phyloP scores from a whole-genome alignment of 1,140 invertebrate genomes.

The Drosophila busckii region DNA sequence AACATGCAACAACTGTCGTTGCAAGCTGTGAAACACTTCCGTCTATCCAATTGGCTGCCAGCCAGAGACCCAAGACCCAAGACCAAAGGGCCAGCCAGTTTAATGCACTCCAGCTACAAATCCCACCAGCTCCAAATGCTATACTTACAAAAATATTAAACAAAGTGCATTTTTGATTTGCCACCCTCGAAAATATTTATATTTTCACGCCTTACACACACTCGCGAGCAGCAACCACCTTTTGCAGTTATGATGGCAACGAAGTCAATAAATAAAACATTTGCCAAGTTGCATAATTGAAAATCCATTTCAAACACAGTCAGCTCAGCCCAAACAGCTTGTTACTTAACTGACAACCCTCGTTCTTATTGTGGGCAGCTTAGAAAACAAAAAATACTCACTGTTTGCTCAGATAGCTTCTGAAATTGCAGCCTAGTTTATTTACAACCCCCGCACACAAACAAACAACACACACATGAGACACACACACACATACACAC shows the following conservation, averaged over 20 bases:
- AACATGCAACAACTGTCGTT: conserved; percentile 43
- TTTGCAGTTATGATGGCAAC: conserved; percentile 42
- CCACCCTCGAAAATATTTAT: conserved; percentile 35
- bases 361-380: no score
- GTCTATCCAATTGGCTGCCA: conserved; percentile 28
- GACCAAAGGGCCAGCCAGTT: conserved; percentile 39
- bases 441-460: conserved; percentile 25
- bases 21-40: conserved; percentile 38
- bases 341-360: conserved; percentile 54
- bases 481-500: conserved; percentile 10
- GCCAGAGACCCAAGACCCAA: no score
- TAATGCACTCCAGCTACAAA: conserved; percentile 38
- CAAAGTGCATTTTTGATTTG: conserved; percentile 60
- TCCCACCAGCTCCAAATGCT: neutral
- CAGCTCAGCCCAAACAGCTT: no score
- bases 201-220: conserved; percentile 9
- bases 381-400: no score
- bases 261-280: conserved; percentile 74
- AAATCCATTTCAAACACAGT: conserved; percentile 42
- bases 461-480: conserved; percentile 4
- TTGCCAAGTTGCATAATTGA: conserved; percentile 72
- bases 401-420: conserved; percentile 20
- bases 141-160: conserved; percentile 22
- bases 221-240: conserved; percentile 60
- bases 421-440: conserved; percentile 28